Conservation (phyloP, 1,140 invertebrate species). For the Drosophila seguyi region DNA sequence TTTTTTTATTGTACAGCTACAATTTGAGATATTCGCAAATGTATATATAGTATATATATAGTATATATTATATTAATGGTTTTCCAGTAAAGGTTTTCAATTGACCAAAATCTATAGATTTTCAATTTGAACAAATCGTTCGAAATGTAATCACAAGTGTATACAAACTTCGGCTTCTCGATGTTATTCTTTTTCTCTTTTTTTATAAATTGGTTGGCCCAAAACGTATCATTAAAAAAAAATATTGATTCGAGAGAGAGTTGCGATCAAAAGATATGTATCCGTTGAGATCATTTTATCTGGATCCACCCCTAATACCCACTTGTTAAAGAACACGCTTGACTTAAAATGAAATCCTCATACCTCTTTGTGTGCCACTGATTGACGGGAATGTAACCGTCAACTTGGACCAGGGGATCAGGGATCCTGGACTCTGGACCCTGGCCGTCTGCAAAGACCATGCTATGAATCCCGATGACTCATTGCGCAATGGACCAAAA, state of each 20-base stretch:
- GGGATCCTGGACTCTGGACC: constrained; percentile 33
- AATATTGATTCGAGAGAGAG: not conserved
- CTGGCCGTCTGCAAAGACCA: constrained; percentile 58
- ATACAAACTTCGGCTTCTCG: not conserved
- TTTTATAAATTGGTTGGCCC: not conserved
- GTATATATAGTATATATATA: too few relatives aligned
- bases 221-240: not conserved
- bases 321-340: constrained; percentile 27
- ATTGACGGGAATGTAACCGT: constrained; percentile 18
- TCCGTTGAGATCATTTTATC: constrained; percentile 1
- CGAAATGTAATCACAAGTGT: not conserved
- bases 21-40: too few relatives aligned
- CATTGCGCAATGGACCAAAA: constrained; percentile 75
- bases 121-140: not conserved
- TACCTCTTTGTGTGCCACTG: constrained; percentile 33
- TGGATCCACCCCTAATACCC: constrained; percentile 1
- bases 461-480: constrained; percentile 47
- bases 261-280: not conserved
- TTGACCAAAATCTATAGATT: not conserved
- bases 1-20: too few relatives aligned
- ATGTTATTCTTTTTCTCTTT: not conserved
- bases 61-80: too few relatives aligned
- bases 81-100: not conserved
- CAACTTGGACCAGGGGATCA: not conserved
- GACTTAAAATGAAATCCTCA: constrained; percentile 28